Base-by-base conservation (phyloP, 2,797 vertebrate genomes). In the Diplodus sargus region DNA sequence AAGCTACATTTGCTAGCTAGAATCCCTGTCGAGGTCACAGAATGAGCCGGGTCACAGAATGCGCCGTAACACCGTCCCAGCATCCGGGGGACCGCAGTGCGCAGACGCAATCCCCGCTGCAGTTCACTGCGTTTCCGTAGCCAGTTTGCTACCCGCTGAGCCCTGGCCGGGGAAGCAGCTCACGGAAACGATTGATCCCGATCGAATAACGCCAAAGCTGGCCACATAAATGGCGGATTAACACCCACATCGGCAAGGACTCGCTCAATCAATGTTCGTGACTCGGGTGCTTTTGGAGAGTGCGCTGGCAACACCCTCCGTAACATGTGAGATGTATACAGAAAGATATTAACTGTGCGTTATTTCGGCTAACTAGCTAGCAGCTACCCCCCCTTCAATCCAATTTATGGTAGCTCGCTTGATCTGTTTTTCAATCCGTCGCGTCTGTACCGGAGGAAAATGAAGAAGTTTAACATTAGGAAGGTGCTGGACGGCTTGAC, bases 401-500 rank as follows among this genome's bases (percentile, higher is more conserved):
- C 84, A 70, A 66, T 92, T 91, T 84, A 85, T 87, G 91, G 86
- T 90, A 70, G 89, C 84, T 89, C 73, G 79, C 88, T 82, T 80
- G 74, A 83, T 87, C 87, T 34, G 66, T 83, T 74, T 57, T 67
- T 48, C 82, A 39, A 72, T 76, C 71, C 87, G 76, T 80, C 84
- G 74, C 77, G 86, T 90, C 81, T 70, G 66, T 57, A 87, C 73
- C 79, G 87, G 85, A 75, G 89, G 77, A 96, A 95, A 95, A 98
- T 98, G 97, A 96, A 97, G 96, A 98, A 98, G 97, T 98, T 98
- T 88, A 97, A 97, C 94, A 97, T 97, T 90, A 96, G 97, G 89
- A 98, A 98, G 96, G 98, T 99, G 95, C 94, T 99, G 97, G 98
- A 99, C 94, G 98, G 97, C 72, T 95, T 99, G 94, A 96, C 97